Base-by-base conservation (phyloP, 2,888 invertebrate genomes). In the Pristionchus maxplancki region DNA sequence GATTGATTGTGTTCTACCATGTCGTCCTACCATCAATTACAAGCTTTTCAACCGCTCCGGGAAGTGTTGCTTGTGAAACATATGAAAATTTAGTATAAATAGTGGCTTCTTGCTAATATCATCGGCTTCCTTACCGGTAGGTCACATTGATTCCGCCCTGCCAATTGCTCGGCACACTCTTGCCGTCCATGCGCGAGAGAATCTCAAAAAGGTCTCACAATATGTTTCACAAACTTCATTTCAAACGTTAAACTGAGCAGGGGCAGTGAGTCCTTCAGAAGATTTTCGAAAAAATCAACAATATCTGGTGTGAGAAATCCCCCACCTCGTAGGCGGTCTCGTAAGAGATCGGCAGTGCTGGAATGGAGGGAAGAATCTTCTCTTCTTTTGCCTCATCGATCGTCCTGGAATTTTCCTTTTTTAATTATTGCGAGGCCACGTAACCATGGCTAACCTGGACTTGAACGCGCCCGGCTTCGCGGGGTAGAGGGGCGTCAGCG, bases 401-500 rank as follows among this genome's bases (percentile, higher is more conserved):
- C 5, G 85, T 85, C 28, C 64, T 64, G 37, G 6, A 40, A 74
- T 37, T 37, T n/a, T n/a, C n/a, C 13, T 11, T 28, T 62, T 44
- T 44, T 44, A 11, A 44, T 9, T 4, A 28, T 64, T 28, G 9
- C 6, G 62, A 58, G 24, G 9, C 20, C 6, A 6, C 28, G 28
- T 8, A 4, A 6, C 5, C 28, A 64, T 28, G 28, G n/a, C 15
- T 6, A 64, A 64, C 62, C 24, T 64, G 9, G 82, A 83, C 28
- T 89, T 91, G 89, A 90, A 93, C 17, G 93, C 88, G 91, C 93
- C 94, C 95, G 95, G 94, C 87, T 94, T 95, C 13, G 96, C 94
- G 0, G 96, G 96, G 91, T 95, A 96, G 6, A 95, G 95, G 0
- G 95, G 96, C 5, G 96, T 96, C 2, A 95, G 92, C 15, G 96